Evolutionary conservation across 2,888 invertebrate genomes (phyloP), one percentile per base, ranked within the genome.

Genomic region (Listrodromus nycthemerus): DNA sequence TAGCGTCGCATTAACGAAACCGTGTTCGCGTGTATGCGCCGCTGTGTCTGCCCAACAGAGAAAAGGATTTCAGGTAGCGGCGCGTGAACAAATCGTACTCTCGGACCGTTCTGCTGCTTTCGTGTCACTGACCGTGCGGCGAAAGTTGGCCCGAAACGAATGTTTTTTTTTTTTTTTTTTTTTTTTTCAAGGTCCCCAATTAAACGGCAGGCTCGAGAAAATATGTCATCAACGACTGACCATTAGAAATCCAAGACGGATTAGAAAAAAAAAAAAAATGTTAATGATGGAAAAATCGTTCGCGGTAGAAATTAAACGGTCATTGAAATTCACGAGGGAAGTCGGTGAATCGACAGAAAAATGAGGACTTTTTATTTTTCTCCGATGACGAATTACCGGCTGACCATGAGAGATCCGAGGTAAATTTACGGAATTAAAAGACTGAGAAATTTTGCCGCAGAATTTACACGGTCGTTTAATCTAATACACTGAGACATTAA

Each of bases 21-120:
- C 66, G 79, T 27, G 76, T 27, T 30, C 70, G 63, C 37, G 82
- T 87, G 74, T 87, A 70, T 79, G 82, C 85, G 85, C 85, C 85
- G 8, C 10, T 37, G 37, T 65, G 73, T 86, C 50, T 30, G 41
- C 58, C 55, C 24, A 58, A 27, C 65, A 52, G 79, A 55, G 80
- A 80, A 66, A 77, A 24, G 58, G 61, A 50, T 73, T 69, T 66
- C 73, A 80, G 70, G 85, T 83, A 87, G 79, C 45, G 65, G 65
- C 66, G 30, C 24, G 74, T 73, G 66, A 73, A 80, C 41, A 4
- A 67, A 80, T 33, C 76, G 85, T 84, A 85, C 66, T 85, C 86
- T 86, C 79, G 58, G 61, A 63, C 33, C 37, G 41, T 45, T 45
- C 50, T 65, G 48, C 78, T 74, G 50, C 81, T 71, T 84, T 67